Conservation (phyloP, 2,113 vertebrate genomes). For the Octodon degus region DNA sequence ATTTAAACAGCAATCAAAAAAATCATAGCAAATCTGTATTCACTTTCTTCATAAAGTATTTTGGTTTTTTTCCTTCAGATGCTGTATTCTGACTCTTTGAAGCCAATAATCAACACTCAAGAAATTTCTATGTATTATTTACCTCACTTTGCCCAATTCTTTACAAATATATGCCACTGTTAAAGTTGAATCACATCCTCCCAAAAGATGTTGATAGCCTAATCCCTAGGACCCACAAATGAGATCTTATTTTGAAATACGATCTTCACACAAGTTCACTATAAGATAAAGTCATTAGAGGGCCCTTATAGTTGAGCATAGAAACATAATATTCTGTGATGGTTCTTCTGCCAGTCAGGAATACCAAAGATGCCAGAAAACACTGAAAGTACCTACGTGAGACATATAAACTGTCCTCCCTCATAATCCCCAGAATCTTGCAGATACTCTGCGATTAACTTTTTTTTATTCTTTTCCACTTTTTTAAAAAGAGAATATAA, state of each 20-base stretch:
- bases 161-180: neutral
- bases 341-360: neutral
- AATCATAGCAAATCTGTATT: neutral
- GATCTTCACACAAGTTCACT: neutral
- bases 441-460: neutral
- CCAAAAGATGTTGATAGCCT: neutral
- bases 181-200: neutral
- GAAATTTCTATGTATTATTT: neutral
- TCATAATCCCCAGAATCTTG: neutral
- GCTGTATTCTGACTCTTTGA: neutral
- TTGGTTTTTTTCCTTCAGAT: neutral
- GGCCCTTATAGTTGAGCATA: neutral
- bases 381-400: neutral
- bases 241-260: slow-evolving; percentile 19
- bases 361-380: neutral
- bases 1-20: neutral
- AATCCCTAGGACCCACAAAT: neutral
- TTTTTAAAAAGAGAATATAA: too few species aligned
- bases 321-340: neutral
- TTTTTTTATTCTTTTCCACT: too few species aligned
- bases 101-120: neutral
- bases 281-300: neutral
- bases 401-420: neutral
- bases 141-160: neutral
- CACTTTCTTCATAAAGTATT: neutral